These are phyloP conservation scores for Pseudorasbora parva DNA, from an alignment of 2,113 vertebrate species.

Conservation along the genomic window DNA sequence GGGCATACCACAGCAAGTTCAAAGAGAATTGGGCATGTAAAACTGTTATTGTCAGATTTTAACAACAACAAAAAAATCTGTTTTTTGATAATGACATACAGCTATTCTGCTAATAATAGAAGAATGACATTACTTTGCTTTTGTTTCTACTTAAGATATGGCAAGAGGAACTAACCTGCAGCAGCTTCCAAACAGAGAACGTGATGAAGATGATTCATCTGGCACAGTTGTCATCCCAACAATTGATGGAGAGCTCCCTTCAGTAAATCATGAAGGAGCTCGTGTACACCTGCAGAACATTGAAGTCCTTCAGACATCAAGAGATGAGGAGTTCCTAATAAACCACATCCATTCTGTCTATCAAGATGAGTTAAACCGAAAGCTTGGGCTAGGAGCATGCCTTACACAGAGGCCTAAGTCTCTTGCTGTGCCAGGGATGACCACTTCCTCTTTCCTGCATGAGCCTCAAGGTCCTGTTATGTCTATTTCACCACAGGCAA, in stretches of 20 bases:
- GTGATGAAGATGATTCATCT: slow-evolving; percentile 59
- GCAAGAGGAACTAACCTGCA: slow-evolving; percentile 68
- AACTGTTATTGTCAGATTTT: background rate
- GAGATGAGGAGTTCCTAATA: slow-evolving; percentile 73
- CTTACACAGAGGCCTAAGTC: slow-evolving; percentile 86
- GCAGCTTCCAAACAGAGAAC: slow-evolving; percentile 62
- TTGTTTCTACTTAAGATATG: slow-evolving; percentile 64
- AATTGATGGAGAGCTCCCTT: slow-evolving; percentile 78
- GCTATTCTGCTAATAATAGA: background rate
- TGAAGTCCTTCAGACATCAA: slow-evolving; percentile 73
- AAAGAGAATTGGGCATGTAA: slow-evolving; percentile 89
- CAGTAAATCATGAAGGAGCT: slow-evolving; percentile 70
- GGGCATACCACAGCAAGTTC: slow-evolving; percentile 93
- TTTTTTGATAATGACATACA: background rate
- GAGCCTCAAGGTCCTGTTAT: slow-evolving; percentile 90
- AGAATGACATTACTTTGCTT: background rate
- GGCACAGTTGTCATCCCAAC: slow-evolving; percentile 82
- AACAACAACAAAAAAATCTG: too few species aligned
- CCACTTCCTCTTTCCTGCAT: slow-evolving; percentile 75
- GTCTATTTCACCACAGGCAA: slow-evolving; percentile 95
- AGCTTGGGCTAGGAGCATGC: slow-evolving; percentile 68
- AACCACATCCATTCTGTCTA: slow-evolving; percentile 82
- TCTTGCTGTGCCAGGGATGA: slow-evolving; percentile 87
- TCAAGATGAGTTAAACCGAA: slow-evolving; percentile 81
- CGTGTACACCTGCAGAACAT: slow-evolving; percentile 81